Conservation (phyloP, 2,797 vertebrate species). For the Cryptoblepharus egeriae region DNA sequence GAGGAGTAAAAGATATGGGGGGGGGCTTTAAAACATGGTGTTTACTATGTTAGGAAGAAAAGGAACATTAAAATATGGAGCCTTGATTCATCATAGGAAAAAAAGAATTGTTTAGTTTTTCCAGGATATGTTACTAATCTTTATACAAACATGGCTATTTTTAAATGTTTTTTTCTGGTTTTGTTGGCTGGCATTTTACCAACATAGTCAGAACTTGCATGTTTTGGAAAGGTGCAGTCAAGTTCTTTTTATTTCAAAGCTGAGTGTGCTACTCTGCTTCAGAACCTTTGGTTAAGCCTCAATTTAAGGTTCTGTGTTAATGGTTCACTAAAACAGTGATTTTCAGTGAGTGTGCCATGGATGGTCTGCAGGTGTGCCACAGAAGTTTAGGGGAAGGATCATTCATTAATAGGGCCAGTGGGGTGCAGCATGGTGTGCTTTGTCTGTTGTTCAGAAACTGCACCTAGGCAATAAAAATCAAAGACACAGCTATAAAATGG, state of each 20-base stretch:
- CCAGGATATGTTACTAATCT: neutral
- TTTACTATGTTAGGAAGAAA: neutral
- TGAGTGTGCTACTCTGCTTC: neutral
- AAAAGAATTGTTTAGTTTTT: neutral
- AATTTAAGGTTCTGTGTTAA: neutral
- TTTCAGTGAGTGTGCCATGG: too few species aligned
- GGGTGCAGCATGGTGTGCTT: too few species aligned
- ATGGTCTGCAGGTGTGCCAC: too few species aligned
- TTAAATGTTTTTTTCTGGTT: neutral
- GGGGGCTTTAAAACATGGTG: neutral
- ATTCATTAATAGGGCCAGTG: too few species aligned
- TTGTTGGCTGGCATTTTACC: neutral
- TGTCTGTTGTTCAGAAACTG: too few species aligned
- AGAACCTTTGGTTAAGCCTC: neutral
- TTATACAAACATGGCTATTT: neutral
- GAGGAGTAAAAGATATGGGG: neutral
- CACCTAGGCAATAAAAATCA: too few species aligned
- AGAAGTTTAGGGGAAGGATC: too few species aligned
- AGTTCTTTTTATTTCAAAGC: neutral
- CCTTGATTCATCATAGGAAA: neutral
- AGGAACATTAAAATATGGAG: neutral
- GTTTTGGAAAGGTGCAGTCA: neutral
- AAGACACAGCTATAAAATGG: too few species aligned
- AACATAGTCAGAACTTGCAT: slow-evolving; percentile 10
- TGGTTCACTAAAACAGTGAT: too few species aligned